phyloP scores from a whole-genome alignment of 2,113 vertebrate genomes.

The Pachyramphus minor region DNA sequence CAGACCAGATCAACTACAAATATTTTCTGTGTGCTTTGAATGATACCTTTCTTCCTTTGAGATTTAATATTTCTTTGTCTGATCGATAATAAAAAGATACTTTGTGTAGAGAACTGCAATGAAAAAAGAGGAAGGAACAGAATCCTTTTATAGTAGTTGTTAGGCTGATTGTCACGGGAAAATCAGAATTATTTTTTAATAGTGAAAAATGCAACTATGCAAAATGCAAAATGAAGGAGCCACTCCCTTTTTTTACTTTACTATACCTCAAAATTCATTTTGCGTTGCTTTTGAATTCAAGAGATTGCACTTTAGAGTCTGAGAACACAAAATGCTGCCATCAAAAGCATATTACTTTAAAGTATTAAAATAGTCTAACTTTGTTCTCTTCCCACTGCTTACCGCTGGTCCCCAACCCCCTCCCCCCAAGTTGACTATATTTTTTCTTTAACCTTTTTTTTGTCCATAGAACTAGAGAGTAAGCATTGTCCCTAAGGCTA shows the following conservation, averaged over 20 bases:
- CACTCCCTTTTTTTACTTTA: background rate
- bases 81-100: conserved; percentile 11
- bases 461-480: background rate
- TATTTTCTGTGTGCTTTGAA: conserved; percentile 54
- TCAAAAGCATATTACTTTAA: background rate
- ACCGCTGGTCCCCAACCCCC: too few species aligned
- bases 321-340: background rate
- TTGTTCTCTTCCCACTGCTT: background rate
- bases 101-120: background rate
- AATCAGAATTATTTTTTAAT: background rate
- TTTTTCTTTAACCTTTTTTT: background rate
- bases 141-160: background rate
- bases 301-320: rapidly evolving
- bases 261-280: background rate
- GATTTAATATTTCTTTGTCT: conserved; percentile 51
- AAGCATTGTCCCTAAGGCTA: background rate
- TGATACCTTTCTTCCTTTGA: conserved; percentile 48
- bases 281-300: background rate
- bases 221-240: background rate
- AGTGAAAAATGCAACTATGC: background rate
- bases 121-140: background rate
- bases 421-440: rapidly evolving
- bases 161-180: background rate
- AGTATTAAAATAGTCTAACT: background rate
- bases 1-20: conserved; percentile 52